Evolutionary conservation across 2,113 vertebrate species (phyloP), one percentile per base, ranked within the genome.

Genomic region (Catharus minimus): DNA sequence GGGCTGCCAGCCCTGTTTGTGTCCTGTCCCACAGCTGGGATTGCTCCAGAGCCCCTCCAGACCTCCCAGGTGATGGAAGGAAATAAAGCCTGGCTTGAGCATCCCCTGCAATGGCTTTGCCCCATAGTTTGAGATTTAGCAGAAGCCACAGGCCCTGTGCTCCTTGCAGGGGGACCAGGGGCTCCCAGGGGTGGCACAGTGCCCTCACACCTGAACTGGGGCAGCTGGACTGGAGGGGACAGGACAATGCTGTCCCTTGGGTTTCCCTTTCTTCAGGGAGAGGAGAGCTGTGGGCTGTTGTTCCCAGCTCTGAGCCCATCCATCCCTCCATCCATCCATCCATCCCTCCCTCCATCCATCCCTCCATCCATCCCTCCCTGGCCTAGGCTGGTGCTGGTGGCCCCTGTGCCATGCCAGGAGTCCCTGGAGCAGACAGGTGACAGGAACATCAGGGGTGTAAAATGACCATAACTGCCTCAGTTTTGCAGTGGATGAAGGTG

Each of bases 161-260:
- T 68, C 33, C 64, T 22, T 0, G 1, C 50, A 7, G 38, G 0
- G 0, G 18, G 43, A 30, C 7, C 44, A 22, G 5, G n/a, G 84
- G 10, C 11, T 58, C n/a, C 60, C 10, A 0, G 3, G n/a, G 23
- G 15, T 3, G 38, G 7, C 36, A 24, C 8, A 0, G 3, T 15
- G 32, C 2, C 2, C 46, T 13, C 22, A 17, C 5, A 15, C 21
- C 39, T 43, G 17, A n/a, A 36, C 12, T 21, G 12, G 58, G 36
- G 5, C 43, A 24, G 2, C 39, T 58, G 41, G 20, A 3, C 23
- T 24, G 0, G 3, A 19, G 64, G 30, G 50, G 15, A 7, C 0
- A 1, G 44, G 65, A 50, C 0, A 3, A 49, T 46, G n/a, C 32
- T 88, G 6, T 15, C n/a, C 62, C 39, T 36, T 5, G 12, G 52